Percentiles rank a stretch among this genome's conserved stretches.
Conservation (phyloP, 2,888 invertebrate species). For the Lasioglossum pauxillum region DNA sequence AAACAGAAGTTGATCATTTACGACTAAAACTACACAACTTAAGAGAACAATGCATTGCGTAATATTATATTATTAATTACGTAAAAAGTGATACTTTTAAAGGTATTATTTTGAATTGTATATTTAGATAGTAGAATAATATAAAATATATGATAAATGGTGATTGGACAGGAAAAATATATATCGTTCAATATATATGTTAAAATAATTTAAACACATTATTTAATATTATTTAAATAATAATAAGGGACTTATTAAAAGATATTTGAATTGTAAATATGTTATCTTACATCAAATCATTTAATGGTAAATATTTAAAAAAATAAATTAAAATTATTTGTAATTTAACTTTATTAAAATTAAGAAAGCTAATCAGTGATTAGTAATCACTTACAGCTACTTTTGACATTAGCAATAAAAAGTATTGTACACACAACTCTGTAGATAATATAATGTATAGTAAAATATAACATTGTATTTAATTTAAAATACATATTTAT, state of each 20-base stretch:
- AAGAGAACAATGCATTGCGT: conserved; percentile 36
- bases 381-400: neutral
- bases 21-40: conserved; percentile 66
- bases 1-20: conserved; percentile 69
- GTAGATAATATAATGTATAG: neutral
- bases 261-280: conserved; percentile 35
- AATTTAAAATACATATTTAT: neutral
- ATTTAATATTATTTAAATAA: conserved; percentile 9
- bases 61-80: conserved; percentile 18
- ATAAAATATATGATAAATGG: neutral
- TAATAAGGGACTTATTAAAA: neutral
- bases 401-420: neutral
- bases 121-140: conserved; percentile 1
- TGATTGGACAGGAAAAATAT: conserved; percentile 10
- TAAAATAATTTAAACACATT: neutral
- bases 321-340: conserved; percentile 8
- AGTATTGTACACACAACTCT: neutral
- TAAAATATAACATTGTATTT: neutral
- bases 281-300: conserved; percentile 22
- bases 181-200: neutral
- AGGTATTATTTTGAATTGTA: conserved; percentile 18
- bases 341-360: conserved; percentile 45
- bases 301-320: conserved; percentile 13
- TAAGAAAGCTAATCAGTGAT: neutral
- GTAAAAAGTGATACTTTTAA: conserved; percentile 9